phyloP scores from a whole-genome alignment of 2,113 vertebrate species.

The Sardina pilchardus region DNA sequence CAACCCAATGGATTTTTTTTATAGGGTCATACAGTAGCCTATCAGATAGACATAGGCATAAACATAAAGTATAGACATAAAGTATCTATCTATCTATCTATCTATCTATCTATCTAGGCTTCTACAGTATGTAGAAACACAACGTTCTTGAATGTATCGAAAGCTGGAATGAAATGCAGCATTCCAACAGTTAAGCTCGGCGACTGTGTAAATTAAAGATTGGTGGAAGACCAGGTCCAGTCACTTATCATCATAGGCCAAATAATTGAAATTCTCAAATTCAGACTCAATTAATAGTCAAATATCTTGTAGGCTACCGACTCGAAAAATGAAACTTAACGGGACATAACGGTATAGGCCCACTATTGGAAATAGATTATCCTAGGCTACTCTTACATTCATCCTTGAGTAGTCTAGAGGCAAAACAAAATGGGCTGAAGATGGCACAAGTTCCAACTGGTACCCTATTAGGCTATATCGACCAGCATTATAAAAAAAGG shows the following conservation, averaged over 20 bases:
- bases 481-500: not conserved
- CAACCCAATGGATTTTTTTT: not conserved
- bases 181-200: not conserved
- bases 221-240: not conserved
- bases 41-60: too few relatives aligned
- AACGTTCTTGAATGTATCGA: not conserved
- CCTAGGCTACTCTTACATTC: not conserved
- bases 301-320: too few relatives aligned
- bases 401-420: not conserved
- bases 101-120: too few relatives aligned
- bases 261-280: too few relatives aligned
- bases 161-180: not conserved
- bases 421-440: not conserved
- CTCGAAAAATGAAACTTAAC: not conserved
- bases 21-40: too few relatives aligned
- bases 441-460: not conserved
- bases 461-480: not conserved
- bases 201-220: not conserved
- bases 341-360: not conserved
- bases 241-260: too few relatives aligned
- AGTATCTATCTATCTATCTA: too few relatives aligned
- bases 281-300: too few relatives aligned
- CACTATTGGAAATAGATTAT: not conserved
- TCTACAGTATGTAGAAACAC: too few relatives aligned
- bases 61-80: too few relatives aligned